Conservation (phyloP, 2,113 vertebrate genomes). For the Corydoras maculifer region DNA sequence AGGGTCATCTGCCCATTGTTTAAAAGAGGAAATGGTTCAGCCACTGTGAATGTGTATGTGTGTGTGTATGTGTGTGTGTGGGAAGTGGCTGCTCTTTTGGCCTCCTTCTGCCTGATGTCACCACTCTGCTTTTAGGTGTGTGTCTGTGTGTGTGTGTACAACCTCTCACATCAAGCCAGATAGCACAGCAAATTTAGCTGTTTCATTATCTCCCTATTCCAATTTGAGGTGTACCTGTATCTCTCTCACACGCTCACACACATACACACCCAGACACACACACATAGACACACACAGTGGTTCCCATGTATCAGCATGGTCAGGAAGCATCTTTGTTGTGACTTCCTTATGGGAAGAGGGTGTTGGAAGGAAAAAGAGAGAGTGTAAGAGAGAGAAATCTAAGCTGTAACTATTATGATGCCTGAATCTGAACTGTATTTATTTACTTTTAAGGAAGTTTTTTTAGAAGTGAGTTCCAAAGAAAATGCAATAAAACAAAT, state of each 20-base stretch:
- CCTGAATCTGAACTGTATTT: too few relatives aligned
- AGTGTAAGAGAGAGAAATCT: conserved; percentile 1
- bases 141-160: conserved; percentile 17
- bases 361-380: conserved; percentile 37
- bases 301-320: conserved; percentile 13
- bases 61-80: conserved; percentile 20
- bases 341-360: conserved; percentile 56
- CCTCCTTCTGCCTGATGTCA: conserved; percentile 3
- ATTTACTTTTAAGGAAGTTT: too few relatives aligned
- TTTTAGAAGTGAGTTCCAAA: too few relatives aligned
- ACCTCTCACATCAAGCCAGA: not conserved
- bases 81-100: conserved; percentile 13
- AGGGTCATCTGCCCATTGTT: conserved; percentile 36
- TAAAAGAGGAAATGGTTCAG: conserved; percentile 36
- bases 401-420: too few relatives aligned
- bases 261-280: not conserved
- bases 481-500: too few relatives aligned
- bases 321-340: conserved; percentile 49
- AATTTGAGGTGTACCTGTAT: conserved; percentile 1
- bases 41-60: conserved; percentile 29
- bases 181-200: not conserved
- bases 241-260: conserved; percentile 5
- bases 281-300: conserved; percentile 9
- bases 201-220: conserved; percentile 17
- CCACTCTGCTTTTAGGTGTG: conserved; percentile 7